Evolutionary conservation across 2,797 vertebrate genomes (phyloP).

Genomic region (Rachycentron canadum): DNA sequence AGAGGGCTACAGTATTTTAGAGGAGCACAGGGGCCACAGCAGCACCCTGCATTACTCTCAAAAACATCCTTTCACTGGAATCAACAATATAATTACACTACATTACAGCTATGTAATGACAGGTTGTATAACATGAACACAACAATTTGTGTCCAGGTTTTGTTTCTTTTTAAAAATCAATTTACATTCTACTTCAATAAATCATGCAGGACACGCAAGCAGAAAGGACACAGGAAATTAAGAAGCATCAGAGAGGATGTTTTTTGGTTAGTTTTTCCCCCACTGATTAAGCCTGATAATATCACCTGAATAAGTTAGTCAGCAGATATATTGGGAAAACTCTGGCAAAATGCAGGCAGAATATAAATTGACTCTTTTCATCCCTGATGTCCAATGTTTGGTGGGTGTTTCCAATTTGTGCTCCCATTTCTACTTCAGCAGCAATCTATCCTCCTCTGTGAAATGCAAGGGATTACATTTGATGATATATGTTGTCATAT

Average conservation of each 20-base stretch:
- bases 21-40: background rate
- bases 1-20: background rate
- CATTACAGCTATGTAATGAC: background rate
- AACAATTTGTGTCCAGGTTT: background rate
- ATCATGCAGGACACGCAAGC: background rate
- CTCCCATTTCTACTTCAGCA: background rate
- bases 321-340: background rate
- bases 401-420: background rate
- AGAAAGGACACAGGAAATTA: background rate
- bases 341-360: background rate
- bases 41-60: background rate
- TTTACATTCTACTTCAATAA: background rate
- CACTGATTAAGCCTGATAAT: background rate
- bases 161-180: background rate
- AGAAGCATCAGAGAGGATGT: background rate
- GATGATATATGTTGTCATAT: background rate
- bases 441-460: background rate
- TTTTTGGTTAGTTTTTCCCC: background rate
- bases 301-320: background rate
- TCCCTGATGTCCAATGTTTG: background rate
- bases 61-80: background rate
- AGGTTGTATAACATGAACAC: too few species aligned
- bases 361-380: background rate
- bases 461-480: background rate
- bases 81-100: background rate